Evolutionary conservation across 2,113 vertebrate species (phyloP), one percentile per base, ranked within the genome.

Genomic region (Rafetus swinhoei): DNA sequence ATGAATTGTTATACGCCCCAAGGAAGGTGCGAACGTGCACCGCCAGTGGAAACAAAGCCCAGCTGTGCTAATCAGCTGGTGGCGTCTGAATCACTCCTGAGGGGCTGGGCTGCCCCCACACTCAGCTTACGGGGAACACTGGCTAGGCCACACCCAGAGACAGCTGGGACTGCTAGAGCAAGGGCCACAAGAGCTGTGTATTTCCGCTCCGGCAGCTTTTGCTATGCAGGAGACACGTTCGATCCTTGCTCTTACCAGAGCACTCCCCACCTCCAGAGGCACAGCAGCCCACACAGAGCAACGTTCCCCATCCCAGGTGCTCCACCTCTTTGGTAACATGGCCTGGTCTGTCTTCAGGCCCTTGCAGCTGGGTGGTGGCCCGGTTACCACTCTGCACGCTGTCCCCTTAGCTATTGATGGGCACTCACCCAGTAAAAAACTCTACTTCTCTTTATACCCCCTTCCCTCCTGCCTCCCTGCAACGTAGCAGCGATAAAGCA

Each of bases 311-410:
- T n/a, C 69, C 32, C 15, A 35, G n/a, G n/a, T 72, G 22, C 69
- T 39, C 19, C 69, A 45, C 39, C 22, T 19, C 2, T n/a, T 69
- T 8, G 8, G 32, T 69, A 69, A 16, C 72, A 76, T 25, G 12
- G 3, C 9, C 22, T 25, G n/a, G 29, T 21, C 84, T 56, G 29
- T 83, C 74, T 45, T 19, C 29, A 74, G 35, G 76, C 85, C 86
- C 7, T 35, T 65, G 52, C 59, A 83, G 69, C 52, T 35, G 69
- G n/a, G 19, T 72, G 35, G 45, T 45, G 24, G 8, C 0, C 0
- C 35, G 45, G 39, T 39, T 27, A 3, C 60, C 25, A 83, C 81
- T 86, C 27, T 57, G 45, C 53, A 39, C 22, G 72, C 21, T 24
- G 72, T 74, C 19, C 10, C 35, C 72, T 39, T 45, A 9, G 21